Evolutionary conservation across 2,797 vertebrate genomes (phyloP).

Genomic region (Phoeniculus purpureus): DNA sequence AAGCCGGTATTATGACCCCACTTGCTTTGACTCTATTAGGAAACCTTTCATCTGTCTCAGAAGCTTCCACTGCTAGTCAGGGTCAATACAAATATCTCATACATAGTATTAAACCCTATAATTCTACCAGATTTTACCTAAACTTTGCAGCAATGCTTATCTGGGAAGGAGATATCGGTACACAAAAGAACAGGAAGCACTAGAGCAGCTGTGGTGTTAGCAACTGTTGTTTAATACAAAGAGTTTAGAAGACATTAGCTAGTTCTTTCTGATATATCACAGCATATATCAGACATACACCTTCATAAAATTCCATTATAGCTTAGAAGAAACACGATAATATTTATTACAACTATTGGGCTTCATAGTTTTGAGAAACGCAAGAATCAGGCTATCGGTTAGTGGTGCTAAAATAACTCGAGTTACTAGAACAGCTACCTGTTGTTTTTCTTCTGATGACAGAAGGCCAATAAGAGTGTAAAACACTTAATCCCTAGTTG

Average conservation of each 20-base stretch:
- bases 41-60: background rate
- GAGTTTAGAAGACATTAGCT: background rate
- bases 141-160: background rate
- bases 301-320: background rate
- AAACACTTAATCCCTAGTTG: conserved; percentile 25
- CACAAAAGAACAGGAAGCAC: background rate
- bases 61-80: background rate
- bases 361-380: conserved; percentile 27
- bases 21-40: background rate
- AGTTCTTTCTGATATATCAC: background rate
- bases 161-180: background rate
- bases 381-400: conserved; percentile 22
- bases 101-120: background rate
- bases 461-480: conserved; percentile 9
- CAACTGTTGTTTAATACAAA: background rate
- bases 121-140: background rate
- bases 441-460: conserved; percentile 8
- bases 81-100: background rate
- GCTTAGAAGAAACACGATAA: background rate
- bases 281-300: background rate
- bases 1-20: background rate
- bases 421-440: conserved; percentile 22
- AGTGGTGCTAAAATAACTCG: background rate
- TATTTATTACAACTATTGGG: conserved; percentile 35
- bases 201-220: background rate